Base-by-base conservation (phyloP, 2,888 invertebrate genomes). In the Stomorhina lunata region DNA sequence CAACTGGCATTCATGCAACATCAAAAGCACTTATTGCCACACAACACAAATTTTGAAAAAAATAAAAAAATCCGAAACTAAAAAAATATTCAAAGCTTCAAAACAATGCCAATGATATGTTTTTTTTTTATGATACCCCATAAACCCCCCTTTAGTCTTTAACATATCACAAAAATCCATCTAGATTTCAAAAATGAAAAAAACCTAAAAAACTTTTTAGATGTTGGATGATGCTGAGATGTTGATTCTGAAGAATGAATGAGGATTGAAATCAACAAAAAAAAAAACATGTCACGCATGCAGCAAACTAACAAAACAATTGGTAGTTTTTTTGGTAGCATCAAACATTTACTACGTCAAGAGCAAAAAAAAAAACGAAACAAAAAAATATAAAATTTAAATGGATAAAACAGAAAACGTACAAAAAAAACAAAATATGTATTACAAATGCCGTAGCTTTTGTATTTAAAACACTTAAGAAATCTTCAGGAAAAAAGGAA, bases 231-330 rank as follows among this genome's bases (percentile, higher is more conserved):
- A 25, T 43, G 48, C 12, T 45, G 48, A 6, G 37, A 37, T 37
- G 40, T 20, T 37, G 37, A 61, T 34, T 45, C 57, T 34, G 72
- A 50, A 27, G 48, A 50, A 22, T n/a, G n/a, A 48, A 48, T 48
- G 50, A 69, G 59, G 50, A 77, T 61, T 32, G 22, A 57, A 61
- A 57, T 20, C 53, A 75, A 50, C 22, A 40, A 55, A 40, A 69
- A 85, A 82, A 86, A 87, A 87, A 88, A 88, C 88, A 87, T 87
- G 88, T 88, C 88, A 88, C 87, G 88, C 88, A 86, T 85, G 80
- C 85, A 86, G 80, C 84, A 59, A 77, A 59, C 68, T 80, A 80
- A 75, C 59, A 77, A 73, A 81, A 82, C 79, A 82, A 82, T 82
- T 82, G 82, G 79, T 72, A 82, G 82, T 75, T 77, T n/a, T n/a